Percentiles rank a stretch among this genome's conserved stretches.
phyloP scores from a whole-genome alignment of 2,888 invertebrate genomes.

The Plusia festucae region DNA sequence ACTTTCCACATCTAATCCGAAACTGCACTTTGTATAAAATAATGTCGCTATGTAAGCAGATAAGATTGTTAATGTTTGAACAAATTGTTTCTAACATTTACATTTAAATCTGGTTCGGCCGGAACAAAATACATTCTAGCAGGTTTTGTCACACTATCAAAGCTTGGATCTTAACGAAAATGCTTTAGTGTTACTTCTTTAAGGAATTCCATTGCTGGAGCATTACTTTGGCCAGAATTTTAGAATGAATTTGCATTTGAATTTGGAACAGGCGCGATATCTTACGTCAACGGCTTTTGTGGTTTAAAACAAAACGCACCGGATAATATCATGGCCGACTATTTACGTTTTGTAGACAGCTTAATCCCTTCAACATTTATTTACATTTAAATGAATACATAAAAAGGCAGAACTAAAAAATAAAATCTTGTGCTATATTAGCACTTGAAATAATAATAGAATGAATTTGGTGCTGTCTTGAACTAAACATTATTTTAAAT shows the following conservation, averaged over 20 bases:
- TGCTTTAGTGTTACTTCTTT: constrained; percentile 22
- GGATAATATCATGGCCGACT: neutral
- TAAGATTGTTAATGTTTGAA: constrained; percentile 59
- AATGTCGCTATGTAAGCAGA: constrained; percentile 53
- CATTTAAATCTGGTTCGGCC: constrained; percentile 58
- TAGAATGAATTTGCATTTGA: neutral
- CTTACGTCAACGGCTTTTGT: neutral
- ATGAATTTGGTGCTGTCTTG: too few relatives aligned
- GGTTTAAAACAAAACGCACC: neutral
- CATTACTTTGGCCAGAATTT: constrained; percentile 5
- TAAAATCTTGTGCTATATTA: too few relatives aligned
- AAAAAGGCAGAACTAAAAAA: too few relatives aligned
- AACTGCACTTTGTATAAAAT: constrained; percentile 48
- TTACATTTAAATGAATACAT: too few relatives aligned
- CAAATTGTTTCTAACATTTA: constrained; percentile 62
- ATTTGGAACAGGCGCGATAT: neutral
- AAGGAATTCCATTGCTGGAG: constrained; percentile 10
- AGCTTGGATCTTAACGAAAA: constrained; percentile 42
- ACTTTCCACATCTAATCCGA: constrained; percentile 43
- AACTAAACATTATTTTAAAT: too few relatives aligned
- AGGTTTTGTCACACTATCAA: constrained; percentile 47
- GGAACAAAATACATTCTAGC: constrained; percentile 52
- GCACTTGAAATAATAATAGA: too few relatives aligned
- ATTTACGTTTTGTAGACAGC: neutral
- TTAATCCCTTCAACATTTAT: too few relatives aligned